Conservation (phyloP, 2,113 vertebrate genomes). For the Noturus placidus region DNA sequence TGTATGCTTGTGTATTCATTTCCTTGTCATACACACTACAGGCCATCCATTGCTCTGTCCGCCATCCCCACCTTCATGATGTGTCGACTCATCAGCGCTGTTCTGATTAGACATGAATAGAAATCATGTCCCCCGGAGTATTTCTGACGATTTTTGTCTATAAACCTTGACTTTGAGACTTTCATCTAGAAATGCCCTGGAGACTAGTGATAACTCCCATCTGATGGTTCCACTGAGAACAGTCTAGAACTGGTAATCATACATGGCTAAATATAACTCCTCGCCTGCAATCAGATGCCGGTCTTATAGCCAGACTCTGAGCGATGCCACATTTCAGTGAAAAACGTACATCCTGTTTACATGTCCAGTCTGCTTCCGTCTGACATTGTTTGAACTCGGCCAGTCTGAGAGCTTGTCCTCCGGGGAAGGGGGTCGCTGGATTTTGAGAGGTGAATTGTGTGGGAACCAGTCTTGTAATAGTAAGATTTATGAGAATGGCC, state of each 20-base stretch:
- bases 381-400: conserved; percentile 43
- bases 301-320: not conserved
- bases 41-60: not conserved
- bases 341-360: conserved; percentile 46
- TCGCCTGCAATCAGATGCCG: not conserved
- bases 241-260: not conserved
- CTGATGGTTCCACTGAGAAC: conserved; percentile 11
- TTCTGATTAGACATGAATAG: conserved; percentile 26
- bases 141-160: conserved; percentile 28
- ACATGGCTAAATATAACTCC: conserved; percentile 1
- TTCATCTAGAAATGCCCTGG: conserved; percentile 9
- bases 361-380: conserved; percentile 43
- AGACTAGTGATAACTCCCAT: conserved; percentile 10
- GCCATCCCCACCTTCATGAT: conserved; percentile 12
- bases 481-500: conserved; percentile 43
- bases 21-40: conserved; percentile 22
- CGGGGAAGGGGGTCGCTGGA: not conserved
- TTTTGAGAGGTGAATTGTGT: conserved; percentile 38
- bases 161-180: not conserved
- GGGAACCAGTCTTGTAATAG: conserved; percentile 48
- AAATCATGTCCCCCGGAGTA: conserved; percentile 4
- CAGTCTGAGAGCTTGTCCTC: conserved; percentile 26
- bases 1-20: conserved; percentile 20
- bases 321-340: conserved; percentile 10
- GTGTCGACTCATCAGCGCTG: conserved; percentile 30